Percentiles rank a stretch among this genome's conserved stretches.
These are phyloP conservation scores for Sapajus apella DNA, from an alignment of 2,113 vertebrate species.

Conservation along the genomic window DNA sequence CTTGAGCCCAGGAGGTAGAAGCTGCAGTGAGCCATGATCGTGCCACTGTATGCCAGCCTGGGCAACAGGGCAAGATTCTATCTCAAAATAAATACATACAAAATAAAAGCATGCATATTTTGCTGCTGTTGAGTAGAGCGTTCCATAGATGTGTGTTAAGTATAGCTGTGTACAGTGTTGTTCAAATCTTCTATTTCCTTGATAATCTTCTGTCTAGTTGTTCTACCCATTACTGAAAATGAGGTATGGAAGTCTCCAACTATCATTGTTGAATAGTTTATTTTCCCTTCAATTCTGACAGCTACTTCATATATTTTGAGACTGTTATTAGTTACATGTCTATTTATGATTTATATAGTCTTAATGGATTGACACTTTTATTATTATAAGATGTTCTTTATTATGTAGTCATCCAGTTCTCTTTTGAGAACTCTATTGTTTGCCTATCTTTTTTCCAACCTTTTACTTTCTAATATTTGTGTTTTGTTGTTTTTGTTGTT, in stretches of 20 bases:
- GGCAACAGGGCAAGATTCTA: no score
- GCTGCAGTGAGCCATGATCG: no score
- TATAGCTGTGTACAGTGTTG: neutral
- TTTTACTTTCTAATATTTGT: neutral
- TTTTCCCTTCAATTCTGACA: neutral
- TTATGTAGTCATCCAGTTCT: neutral
- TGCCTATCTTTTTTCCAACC: neutral
- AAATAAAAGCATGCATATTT: neutral
- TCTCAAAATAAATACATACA: no score
- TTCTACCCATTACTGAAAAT: neutral
- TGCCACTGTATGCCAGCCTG: no score
- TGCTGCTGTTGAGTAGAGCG: neutral
- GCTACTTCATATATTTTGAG: neutral
- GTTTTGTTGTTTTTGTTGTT: no score
- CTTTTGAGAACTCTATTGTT: neutral
- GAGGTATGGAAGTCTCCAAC: neutral
- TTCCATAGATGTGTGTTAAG: neutral
- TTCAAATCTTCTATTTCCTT: constrained; percentile 1
- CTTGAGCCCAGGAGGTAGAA: no score
- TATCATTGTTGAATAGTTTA: neutral
- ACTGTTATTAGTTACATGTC: neutral
- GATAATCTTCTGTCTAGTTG: neutral
- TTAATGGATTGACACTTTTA: neutral
- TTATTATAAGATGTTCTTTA: neutral
- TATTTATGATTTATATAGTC: neutral